phyloP scores from a whole-genome alignment of 2,113 vertebrate genomes.

The Petaurus breviceps region DNA sequence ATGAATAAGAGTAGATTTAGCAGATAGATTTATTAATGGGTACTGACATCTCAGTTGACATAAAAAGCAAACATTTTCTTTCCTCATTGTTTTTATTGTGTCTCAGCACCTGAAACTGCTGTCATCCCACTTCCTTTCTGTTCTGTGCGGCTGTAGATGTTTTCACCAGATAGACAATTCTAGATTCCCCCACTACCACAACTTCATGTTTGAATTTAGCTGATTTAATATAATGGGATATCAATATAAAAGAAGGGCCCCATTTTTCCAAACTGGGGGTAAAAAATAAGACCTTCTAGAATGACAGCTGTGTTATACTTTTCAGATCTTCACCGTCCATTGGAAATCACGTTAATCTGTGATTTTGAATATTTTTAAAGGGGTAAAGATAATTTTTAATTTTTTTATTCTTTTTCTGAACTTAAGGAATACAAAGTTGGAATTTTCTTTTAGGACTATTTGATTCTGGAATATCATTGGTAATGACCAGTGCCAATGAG shows the following conservation, averaged over 20 bases:
- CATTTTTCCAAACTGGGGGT: not conserved
- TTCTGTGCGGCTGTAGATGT: constrained; percentile 43
- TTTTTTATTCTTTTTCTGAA: not conserved
- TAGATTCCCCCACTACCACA: constrained; percentile 21
- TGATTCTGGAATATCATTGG: not conserved
- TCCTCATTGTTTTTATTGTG: constrained; percentile 80
- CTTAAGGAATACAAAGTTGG: not conserved
- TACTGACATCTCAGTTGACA: constrained; percentile 84
- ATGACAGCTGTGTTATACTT: not conserved
- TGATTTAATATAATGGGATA: constrained; percentile 16
- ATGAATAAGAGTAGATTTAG: constrained; percentile 87
- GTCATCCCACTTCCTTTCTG: constrained; percentile 56
- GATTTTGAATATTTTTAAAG: constrained; percentile 7
- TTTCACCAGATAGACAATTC: constrained; percentile 56
- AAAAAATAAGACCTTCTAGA: not conserved
- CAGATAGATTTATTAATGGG: constrained; percentile 88
- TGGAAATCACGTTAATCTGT: not conserved
- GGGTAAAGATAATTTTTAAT: not conserved
- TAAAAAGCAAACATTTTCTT: constrained; percentile 85
- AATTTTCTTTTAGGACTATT: constrained; percentile 6
- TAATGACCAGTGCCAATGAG: constrained; percentile 5
- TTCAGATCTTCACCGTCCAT: not conserved
- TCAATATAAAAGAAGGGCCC: not conserved
- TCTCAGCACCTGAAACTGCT: constrained; percentile 78
- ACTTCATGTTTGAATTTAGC: constrained; percentile 12